Conservation (phyloP, 2,888 invertebrate species). For the Camptogramma bilineatum region DNA sequence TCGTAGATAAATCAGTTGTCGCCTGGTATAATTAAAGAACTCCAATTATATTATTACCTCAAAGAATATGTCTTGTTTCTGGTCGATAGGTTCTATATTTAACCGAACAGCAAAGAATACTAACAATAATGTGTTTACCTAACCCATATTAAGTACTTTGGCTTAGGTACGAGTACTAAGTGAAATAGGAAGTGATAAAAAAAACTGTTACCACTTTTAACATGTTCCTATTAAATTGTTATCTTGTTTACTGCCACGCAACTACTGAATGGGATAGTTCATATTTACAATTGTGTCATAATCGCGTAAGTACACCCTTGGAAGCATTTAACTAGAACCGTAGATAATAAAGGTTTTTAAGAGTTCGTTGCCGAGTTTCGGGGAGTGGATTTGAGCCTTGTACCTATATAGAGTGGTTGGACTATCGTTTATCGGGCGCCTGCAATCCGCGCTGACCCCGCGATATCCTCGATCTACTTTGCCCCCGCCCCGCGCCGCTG, state of each 20-base stretch:
- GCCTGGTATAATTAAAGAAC: background rate
- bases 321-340: background rate
- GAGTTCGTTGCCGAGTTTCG: slow-evolving; percentile 43
- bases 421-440: slow-evolving; percentile 79
- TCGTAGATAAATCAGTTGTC: background rate
- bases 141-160: slow-evolving; percentile 42
- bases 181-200: slow-evolving; percentile 55
- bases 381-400: slow-evolving; percentile 46
- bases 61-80: background rate
- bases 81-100: slow-evolving; percentile 15
- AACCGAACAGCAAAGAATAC: slow-evolving; percentile 23
- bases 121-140: slow-evolving; percentile 39
- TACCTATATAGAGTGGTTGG: slow-evolving; percentile 56
- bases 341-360: slow-evolving; percentile 51
- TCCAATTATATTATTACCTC: background rate
- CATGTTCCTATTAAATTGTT: slow-evolving; percentile 61
- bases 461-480: slow-evolving; percentile 82
- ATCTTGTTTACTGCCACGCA: slow-evolving; percentile 71
- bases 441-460: slow-evolving; percentile 85
- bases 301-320: slow-evolving; percentile 41
- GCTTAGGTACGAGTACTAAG: slow-evolving; percentile 29
- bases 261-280: slow-evolving; percentile 63
- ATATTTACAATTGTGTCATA: slow-evolving; percentile 57
- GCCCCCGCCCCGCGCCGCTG: slow-evolving; percentile 44
- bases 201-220: slow-evolving; percentile 60